Percentiles rank a stretch among this genome's conserved stretches.
Conservation (phyloP, 2,797 vertebrate species). For the Numenius phaeopus region DNA sequence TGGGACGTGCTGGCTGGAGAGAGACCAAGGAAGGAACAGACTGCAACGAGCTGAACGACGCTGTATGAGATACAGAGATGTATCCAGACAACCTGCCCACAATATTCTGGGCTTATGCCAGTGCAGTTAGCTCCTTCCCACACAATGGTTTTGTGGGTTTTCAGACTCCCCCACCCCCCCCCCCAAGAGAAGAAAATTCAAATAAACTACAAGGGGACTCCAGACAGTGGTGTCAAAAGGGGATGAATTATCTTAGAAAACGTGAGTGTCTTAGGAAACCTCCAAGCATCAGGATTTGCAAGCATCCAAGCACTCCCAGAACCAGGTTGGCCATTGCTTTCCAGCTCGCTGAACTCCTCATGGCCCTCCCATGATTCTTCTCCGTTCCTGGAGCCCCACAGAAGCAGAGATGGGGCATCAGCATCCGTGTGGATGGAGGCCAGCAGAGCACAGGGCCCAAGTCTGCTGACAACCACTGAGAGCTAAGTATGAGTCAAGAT, state of each 20-base stretch:
- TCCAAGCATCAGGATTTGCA: not conserved
- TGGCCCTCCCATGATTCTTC: not conserved
- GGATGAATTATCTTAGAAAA: not conserved
- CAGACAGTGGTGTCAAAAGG: not conserved
- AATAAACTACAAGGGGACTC: not conserved
- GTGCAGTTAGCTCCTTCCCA: not conserved
- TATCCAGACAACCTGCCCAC: not conserved
- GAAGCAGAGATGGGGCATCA: not conserved
- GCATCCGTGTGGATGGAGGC: not conserved
- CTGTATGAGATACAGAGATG: not conserved
- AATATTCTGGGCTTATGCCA: not conserved
- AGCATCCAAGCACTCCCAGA: not conserved
- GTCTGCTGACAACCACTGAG: not conserved
- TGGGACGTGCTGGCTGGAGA: not conserved
- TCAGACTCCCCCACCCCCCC: not conserved
- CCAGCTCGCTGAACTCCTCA: not conserved
- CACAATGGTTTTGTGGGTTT: not conserved
- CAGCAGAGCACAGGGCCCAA: not conserved
- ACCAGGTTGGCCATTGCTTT: not conserved
- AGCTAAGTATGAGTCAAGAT: not conserved
- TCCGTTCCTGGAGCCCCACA: not conserved
- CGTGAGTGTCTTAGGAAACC: not conserved
- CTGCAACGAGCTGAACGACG: not conserved
- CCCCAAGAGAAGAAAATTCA: not conserved
- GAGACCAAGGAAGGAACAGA: conserved; percentile 14